Base-by-base conservation (phyloP, 2,888 invertebrate genomes). In the Pyrochroa serraticornis region DNA sequence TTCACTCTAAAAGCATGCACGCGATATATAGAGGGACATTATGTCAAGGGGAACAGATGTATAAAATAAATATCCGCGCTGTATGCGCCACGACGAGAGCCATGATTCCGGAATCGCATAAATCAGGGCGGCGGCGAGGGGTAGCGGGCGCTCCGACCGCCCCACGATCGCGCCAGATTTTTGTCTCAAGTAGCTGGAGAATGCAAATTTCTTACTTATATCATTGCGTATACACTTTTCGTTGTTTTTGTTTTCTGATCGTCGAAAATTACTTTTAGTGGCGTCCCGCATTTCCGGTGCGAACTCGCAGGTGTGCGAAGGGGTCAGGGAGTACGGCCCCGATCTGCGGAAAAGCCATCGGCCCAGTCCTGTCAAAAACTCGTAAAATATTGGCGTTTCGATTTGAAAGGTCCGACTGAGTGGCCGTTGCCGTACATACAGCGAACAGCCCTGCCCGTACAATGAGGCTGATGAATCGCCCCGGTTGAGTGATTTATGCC, bases 21-120 rank as follows among this genome's bases (percentile, higher is more conserved):
- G 76, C 83, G 84, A 84, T 84, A 84, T 85, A 84, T 84, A 82
- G 83, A 82, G 81, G 83, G 83, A 84, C 85, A 84, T 85, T 85
- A 84, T 84, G 84, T 84, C 85, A 83, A 81, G 83, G 81, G 80
- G 81, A 81, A 82, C 82, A 82, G 82, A 82, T 82, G 82, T 82
- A 82, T 82, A 82, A 81, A 82, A 82, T 82, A 82, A 82, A 82
- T 82, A 82, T 82, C 80, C 79, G 77, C 76, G 78, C 77, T 79
- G 77, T 80, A 79, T 79, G 79, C 78, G 75, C 75, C 71, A 74
- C 73, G 75, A 76, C 76, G 77, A 76, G 79, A 77, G 79, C 80
- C 83, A 83, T 82, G 82, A 82, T 83, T 82, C 82, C 81, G 82
- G 83, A 82, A 82, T 83, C 82, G 79, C 82, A 84, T 84, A 84